A percentile compares a stretch with the other conserved stretches of the same genome.
Evolutionary conservation across 2,113 vertebrate species (phyloP).

Genomic region (human): DNA sequence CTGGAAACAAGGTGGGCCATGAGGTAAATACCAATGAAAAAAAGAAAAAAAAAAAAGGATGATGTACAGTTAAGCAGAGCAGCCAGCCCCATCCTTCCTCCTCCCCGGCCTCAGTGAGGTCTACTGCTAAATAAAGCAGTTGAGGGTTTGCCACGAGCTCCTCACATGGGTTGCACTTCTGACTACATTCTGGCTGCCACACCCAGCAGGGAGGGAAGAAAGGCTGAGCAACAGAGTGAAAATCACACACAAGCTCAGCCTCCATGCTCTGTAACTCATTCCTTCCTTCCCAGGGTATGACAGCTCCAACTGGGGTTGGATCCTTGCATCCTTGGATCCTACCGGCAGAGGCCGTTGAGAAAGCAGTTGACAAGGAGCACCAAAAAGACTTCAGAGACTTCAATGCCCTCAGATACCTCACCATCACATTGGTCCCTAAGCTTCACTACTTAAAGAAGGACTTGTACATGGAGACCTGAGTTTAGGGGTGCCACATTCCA

Average conservation of each 20-base stretch:
- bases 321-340: neutral
- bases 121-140: neutral
- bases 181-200: neutral
- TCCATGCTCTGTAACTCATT: neutral
- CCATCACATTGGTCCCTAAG: neutral
- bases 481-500: neutral
- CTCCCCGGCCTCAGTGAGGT: neutral
- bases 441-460: neutral
- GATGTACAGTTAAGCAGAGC: neutral
- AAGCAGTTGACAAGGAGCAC: neutral
- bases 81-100: neutral
- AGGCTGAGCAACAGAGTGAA: neutral
- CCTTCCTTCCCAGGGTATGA: neutral
- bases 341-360: neutral
- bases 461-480: neutral
- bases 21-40: neutral
- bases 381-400: neutral
- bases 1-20: neutral
- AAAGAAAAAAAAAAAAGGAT: neutral
- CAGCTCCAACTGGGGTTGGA: neutral
- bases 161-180: neutral
- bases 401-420: neutral
- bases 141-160: neutral
- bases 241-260: neutral
- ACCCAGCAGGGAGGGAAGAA: neutral